Evolutionary conservation across 2,113 vertebrate species (phyloP), one percentile per base, ranked within the genome.

Genomic region (Sphaerodactylus townsendi): DNA sequence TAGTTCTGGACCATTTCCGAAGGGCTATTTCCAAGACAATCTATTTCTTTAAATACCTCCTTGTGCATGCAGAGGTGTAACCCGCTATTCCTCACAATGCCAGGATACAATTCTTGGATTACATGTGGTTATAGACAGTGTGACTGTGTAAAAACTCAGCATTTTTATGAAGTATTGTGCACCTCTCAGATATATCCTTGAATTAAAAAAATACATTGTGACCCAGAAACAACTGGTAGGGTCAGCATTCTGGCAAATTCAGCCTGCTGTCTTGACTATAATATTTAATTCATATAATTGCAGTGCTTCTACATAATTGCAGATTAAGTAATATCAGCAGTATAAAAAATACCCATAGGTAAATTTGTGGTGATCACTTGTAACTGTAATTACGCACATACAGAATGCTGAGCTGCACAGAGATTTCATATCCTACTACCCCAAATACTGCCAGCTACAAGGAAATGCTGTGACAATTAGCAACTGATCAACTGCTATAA

Each of bases 381-480:
- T 9, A 70, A 71, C 9, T 46, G n/a, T 25, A 44, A 17, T 70
- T 84, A 70, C 33, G 41, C 37, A 62, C 5, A 72, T 25, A 21
- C 15, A 37, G 68, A 70, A 56, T 62, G 21, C 66, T 48, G 66
- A 64, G 19, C 6, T 17, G 50, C 28, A 64, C 25, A 66, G 5
- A 0, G 70, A 4, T 28, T 74, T 37, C 10, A 41, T 56, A 48
- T 7, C 37, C 35, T 0, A 0, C 3, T 64, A 44, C 56, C 46
- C 50, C 3, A 0, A 9, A 44, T n/a, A 41, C 3, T 30, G 10
- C 0, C 59, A 1, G 17, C 35, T 0, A 81, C 35, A 2, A 37
- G 68, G n/a, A 82, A 65, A 83, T 35, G 30, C 9, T 41, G 33
- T 0, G 39, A 66, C 83, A 41, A 65, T 19, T 50, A 70, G 3